Evolutionary conservation across 2,113 vertebrate species (phyloP).

Genomic region (Todiramphus chloris): DNA sequence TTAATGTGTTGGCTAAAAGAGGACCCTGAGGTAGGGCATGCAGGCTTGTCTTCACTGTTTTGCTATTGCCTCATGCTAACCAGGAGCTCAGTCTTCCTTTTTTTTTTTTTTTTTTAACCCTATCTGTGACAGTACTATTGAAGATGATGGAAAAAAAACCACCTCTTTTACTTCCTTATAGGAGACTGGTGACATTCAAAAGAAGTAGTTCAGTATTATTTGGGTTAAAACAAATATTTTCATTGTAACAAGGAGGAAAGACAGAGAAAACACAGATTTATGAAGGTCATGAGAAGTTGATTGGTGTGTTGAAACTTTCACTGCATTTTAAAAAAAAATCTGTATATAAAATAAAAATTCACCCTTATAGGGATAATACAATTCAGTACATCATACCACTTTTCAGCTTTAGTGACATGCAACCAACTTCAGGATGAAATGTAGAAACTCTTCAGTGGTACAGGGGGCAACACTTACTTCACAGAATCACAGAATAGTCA

Average conservation of each 20-base stretch:
- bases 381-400: neutral
- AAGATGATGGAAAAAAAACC: neutral
- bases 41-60: neutral
- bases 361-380: neutral
- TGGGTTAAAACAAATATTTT: neutral
- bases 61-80: neutral
- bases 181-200: neutral
- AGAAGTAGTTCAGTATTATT: neutral
- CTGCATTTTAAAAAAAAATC: neutral
- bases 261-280: neutral
- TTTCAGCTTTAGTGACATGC: neutral
- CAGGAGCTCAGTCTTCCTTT: neutral
- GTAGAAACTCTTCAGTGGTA: neutral
- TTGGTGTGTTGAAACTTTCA: neutral
- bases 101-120: too few species aligned
- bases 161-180: neutral
- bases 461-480: neutral
- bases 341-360: neutral
- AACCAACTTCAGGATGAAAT: neutral
- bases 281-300: neutral
- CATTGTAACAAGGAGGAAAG: neutral
- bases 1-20: neutral
- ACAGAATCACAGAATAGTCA: too few species aligned
- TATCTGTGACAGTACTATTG: neutral
- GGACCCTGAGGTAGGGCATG: neutral